phyloP scores from a whole-genome alignment of 23 tunicate genomes.

The Botrylloides violaceus region DNA sequence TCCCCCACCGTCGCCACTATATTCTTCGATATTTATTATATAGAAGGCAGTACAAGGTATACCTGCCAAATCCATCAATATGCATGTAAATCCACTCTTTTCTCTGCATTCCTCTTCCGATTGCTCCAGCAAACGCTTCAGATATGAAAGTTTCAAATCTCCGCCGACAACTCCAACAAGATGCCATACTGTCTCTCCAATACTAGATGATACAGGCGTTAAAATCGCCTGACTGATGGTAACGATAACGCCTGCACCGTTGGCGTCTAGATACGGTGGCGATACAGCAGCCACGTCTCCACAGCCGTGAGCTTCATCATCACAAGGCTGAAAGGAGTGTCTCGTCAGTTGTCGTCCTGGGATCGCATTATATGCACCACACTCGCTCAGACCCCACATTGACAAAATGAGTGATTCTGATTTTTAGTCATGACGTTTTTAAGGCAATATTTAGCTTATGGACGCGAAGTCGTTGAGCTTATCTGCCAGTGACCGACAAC shows the following conservation, averaged over 20 bases:
- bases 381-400: too few relatives aligned
- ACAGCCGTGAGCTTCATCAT: neutral
- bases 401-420: too few relatives aligned
- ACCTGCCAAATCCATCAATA: conserved; percentile 66
- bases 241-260: conserved; percentile 43
- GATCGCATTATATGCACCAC: neutral
- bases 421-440: too few relatives aligned
- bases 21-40: too few relatives aligned
- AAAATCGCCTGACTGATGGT: conserved; percentile 51
- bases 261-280: conserved; percentile 70
- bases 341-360: neutral
- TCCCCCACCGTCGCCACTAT: too few relatives aligned
- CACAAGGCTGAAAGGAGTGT: neutral
- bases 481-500: neutral
- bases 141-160: conserved; percentile 29
- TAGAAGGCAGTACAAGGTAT: too few relatives aligned
- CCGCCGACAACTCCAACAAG: conserved; percentile 73
- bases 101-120: conserved; percentile 30
- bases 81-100: conserved; percentile 9
- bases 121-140: conserved; percentile 22
- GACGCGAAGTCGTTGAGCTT: neutral
- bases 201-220: neutral
- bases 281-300: conserved; percentile 39
- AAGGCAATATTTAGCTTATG: too few relatives aligned
- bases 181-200: neutral